Base-by-base conservation (phyloP, 1,140 invertebrate genomes). In the Scaptomyza montana region DNA sequence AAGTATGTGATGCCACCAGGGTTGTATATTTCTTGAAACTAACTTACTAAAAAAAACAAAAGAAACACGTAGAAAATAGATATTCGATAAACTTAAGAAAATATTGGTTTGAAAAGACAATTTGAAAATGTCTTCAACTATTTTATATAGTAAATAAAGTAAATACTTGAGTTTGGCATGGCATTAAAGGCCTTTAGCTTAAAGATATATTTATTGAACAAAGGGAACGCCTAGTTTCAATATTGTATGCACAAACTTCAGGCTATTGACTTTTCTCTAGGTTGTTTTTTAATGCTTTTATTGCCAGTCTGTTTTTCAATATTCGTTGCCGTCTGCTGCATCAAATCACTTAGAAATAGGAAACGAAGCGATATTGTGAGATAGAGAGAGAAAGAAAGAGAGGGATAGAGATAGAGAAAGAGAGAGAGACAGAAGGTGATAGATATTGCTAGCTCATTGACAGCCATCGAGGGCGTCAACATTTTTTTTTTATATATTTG, bases 381-480 rank as follows among this genome's bases (percentile, higher is more conserved):
- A 25, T 25, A 25, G 21, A 1, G 21, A 12, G 1, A 12, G 56
- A 59, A 6, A n/a, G 7, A 28, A 6, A 7, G 13, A 0, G n/a
- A 16, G 16, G 13, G 19, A 9, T 1, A 55, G 13, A n/a, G 9
- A 25, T 12, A 21, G 16, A 25, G 53, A 9, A 5, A 41, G 13
- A n/a, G 16, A 12, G 12, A 21, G 3, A 12, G 56, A 59, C 6
- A n/a, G 7, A 28, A 12, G 3, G 13, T 1, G n/a, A 10, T 9
- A 47, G 2, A 46, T 28, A 54, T 46, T 49, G 64, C 21, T 49
- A 6, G 50, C 57, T 56, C 39, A 74, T 73, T 77, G 64, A 57
- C 57, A 63, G 70, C 63, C 50, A 33, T 63, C 53, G 53, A 67
- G 51, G 62, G 51, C 69, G 65, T 60, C 62, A 56, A 61, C 63